Evolutionary conservation across 2,888 invertebrate species (phyloP), one percentile per base, ranked within the genome.

Genomic region (Drosophila eohydei): DNA sequence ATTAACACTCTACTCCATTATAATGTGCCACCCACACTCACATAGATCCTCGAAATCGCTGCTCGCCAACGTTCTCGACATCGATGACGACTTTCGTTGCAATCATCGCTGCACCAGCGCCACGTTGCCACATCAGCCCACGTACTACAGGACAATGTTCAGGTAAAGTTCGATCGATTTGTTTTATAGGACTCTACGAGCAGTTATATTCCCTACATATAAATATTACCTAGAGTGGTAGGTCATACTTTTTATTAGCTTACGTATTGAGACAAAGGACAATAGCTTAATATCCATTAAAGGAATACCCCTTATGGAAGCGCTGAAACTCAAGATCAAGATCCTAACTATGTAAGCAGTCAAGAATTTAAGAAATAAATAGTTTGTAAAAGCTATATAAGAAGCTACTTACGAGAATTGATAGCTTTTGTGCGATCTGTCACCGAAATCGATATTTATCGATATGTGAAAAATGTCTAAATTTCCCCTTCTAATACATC

Each of bases 21-120:
- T 28, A 16, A 14, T 40, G 46, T 57, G 9, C 32, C 9, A 52
- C 9, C 16, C 14, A 11, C 32, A 57, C 14, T 5, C 44, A 95
- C 4, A 14, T 44, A 95, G 95, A 92, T 98, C 98, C 89, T 98
- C 98, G 90, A 97, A 98, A 94, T 98, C 98, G 92, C 95, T 99
- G 91, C 95, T 99, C 91, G 98, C 98, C 91, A 98, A 98, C 94
- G 98, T 98, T 90, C 95, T 98, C 92, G 98, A 98, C 94, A 97
- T 98, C 93, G 98, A 98, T 93, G 98, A 98, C 93, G 98, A 98
- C 94, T 97, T 97, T 93, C 95, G 96, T 86, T 96, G 96, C 93
- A 95, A 95, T 92, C 96, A 96, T 92, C 94, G 95, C 92, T 93
- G 93, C 80, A 90, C 93, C 83, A 93, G 93, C 78, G 92, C 93